Evolutionary conservation across 2,888 invertebrate species (phyloP), one percentile per base, ranked within the genome.

Genomic region (Lasioglossum zephyrum): DNA sequence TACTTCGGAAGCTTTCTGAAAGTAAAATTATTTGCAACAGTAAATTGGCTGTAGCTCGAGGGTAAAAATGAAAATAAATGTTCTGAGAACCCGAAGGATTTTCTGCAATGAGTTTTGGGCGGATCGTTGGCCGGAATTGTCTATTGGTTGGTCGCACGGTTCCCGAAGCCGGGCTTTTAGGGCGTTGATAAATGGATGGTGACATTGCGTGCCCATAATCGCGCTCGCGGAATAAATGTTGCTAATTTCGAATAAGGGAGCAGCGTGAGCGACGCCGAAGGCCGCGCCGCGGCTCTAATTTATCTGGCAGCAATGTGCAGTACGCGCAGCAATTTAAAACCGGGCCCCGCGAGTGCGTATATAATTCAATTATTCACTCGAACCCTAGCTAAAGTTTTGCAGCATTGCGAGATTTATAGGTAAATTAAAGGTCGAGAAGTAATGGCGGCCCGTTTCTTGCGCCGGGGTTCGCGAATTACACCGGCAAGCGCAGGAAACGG

Each of bases 361-460:
- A 84, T 87, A 89, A 88, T 90, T 84, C 66, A 82, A 81, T 85
- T 73, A 82, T 75, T 78, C 73, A 41, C 69, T 63, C 49, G 69
- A 63, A 75, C 81, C 81, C 79, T 73, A 39, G 78, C 49, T 16
- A 83, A 86, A 70, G 74, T 78, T 86, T 70, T 75, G 69, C 16
- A 80, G 47, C 13, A 72, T 81, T 69, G 69, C 72, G 72, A 79
- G 74, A 79, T 84, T 80, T 82, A 87, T 79, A 69, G 87, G 72
- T 79, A 81, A 83, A 81, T 81, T 84, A 82, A 82, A 70, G 78
- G 79, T 73, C 78, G 44, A 60, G 60, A 77, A 74, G 76, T 70
- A 63, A 83, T 85, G 81, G 49, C 39, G 60, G 74, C 47, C 13
- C 39, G 79, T 76, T 73, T 79, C 72, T 76, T 76, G 85, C 80